phyloP scores from a whole-genome alignment of 2,113 vertebrate species.

The Herpetotheres cachinnans region DNA sequence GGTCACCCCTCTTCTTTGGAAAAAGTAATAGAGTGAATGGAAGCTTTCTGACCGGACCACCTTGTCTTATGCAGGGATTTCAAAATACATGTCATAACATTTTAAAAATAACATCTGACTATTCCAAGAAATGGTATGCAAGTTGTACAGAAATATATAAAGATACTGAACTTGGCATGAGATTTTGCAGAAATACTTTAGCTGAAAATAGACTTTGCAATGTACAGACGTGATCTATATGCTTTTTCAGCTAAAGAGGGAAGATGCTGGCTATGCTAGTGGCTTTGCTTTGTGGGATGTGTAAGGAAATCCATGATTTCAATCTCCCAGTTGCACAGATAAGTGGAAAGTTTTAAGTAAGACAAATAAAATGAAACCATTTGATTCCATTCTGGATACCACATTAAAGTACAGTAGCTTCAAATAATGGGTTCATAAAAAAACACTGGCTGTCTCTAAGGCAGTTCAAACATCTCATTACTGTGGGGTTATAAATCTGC shows the following conservation, averaged over 20 bases:
- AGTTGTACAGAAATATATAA: background rate
- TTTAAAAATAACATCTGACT: background rate
- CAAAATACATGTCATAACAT: background rate
- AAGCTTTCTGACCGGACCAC: background rate
- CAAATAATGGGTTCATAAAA: constrained; percentile 2
- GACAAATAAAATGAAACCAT: constrained; percentile 34
- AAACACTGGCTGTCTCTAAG: background rate
- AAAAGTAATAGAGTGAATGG: background rate
- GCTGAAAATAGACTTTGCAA: background rate
- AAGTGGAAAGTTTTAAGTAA: constrained; percentile 52
- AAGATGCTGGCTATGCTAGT: background rate
- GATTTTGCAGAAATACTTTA: background rate
- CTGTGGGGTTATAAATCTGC: background rate
- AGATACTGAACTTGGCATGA: background rate
- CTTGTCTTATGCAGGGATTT: background rate
- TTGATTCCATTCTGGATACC: constrained; percentile 37
- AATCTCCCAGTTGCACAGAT: background rate
- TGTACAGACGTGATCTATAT: background rate
- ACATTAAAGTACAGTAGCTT: constrained; percentile 38
- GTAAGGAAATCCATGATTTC: constrained; percentile 1
- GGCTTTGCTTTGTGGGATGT: constrained; percentile 2
- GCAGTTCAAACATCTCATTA: constrained; percentile 19
- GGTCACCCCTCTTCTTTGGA: background rate
- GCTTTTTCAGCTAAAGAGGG: background rate
- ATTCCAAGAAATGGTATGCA: background rate